A percentile compares a stretch with the other conserved stretches of the same genome.
These are phyloP conservation scores for Plebejus melissa DNA, from an alignment of 2,888 invertebrate species.

Conservation along the genomic window DNA sequence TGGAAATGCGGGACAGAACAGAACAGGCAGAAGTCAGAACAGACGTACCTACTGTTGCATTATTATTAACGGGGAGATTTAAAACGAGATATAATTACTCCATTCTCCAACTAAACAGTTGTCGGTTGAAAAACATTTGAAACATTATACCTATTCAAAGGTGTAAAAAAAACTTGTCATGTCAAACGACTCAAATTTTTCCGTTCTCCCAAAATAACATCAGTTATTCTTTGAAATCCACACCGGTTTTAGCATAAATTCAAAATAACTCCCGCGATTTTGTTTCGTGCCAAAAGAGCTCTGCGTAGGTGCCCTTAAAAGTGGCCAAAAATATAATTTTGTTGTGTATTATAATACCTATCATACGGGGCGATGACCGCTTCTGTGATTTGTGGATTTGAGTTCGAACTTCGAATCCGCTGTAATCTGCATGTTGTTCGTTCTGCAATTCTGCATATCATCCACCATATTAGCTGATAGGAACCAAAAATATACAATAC, in stretches of 20 bases:
- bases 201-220: conserved; percentile 4
- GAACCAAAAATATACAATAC: background rate
- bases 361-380: background rate
- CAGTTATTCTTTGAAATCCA: conserved; percentile 8
- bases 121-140: background rate
- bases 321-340: conserved; percentile 18
- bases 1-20: too few species aligned
- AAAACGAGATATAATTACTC: background rate
- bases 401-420: background rate
- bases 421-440: background rate
- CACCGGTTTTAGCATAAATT: conserved; percentile 15
- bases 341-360: background rate
- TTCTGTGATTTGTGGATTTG: background rate
- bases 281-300: conserved; percentile 25
- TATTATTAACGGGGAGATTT: background rate
- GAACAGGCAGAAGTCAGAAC: too few species aligned
- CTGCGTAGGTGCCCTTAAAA: conserved; percentile 10
- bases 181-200: conserved; percentile 4
- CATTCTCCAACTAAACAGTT: background rate
- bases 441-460: too few species aligned
- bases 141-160: background rate
- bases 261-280: conserved; percentile 18
- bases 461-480: too few species aligned
- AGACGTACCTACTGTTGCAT: too few species aligned
- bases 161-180: background rate